Evolutionary conservation across 1,140 invertebrate species (phyloP).

Genomic region (Cyrtorhinus lividipennis): DNA sequence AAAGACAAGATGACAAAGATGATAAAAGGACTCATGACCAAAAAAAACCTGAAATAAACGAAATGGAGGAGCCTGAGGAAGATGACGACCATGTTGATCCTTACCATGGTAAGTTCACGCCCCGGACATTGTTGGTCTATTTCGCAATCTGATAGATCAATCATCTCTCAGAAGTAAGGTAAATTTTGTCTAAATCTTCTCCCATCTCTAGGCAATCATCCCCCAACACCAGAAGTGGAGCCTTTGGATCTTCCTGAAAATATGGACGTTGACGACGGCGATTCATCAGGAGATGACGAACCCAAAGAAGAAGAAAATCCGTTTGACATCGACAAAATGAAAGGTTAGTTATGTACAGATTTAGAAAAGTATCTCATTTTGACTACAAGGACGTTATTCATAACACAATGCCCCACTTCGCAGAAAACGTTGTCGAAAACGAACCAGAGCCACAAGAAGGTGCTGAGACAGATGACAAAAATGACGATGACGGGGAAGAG

Average conservation of each 20-base stretch:
- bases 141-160: too few relatives aligned
- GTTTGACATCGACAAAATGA: constrained; percentile 67
- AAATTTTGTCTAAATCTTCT: too few relatives aligned
- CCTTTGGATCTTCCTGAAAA: constrained; percentile 74
- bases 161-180: too few relatives aligned
- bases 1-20: constrained; percentile 39
- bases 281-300: constrained; percentile 37
- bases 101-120: constrained; percentile 56
- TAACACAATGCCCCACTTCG: constrained; percentile 15
- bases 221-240: constrained; percentile 61
- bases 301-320: constrained; percentile 56
- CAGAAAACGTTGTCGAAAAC: constrained; percentile 15
- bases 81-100: constrained; percentile 77
- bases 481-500: constrained; percentile 26
- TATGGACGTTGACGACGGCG: constrained; percentile 37
- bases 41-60: constrained; percentile 47
- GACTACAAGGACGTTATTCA: too few relatives aligned
- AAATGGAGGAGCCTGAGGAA: constrained; percentile 61
- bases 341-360: constrained; percentile 31
- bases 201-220: constrained; percentile 42
- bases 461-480: constrained; percentile 24
- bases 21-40: constrained; percentile 34
- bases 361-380: too few relatives aligned
- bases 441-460: constrained; percentile 23
- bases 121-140: too few relatives aligned